Conservation (phyloP, 2,113 vertebrate genomes). For the Marcusenius ussheri region DNA sequence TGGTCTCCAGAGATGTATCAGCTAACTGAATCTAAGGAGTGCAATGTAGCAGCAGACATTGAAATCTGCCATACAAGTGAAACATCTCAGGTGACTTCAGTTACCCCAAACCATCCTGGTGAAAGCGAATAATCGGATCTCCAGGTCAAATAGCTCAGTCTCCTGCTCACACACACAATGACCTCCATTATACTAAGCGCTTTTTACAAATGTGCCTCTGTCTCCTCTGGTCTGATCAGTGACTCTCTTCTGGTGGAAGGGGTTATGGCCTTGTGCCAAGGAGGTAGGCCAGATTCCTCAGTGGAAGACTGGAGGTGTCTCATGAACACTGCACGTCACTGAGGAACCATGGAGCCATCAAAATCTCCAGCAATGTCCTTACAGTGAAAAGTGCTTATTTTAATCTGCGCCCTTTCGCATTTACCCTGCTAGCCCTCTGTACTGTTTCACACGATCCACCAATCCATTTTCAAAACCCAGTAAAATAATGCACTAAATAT, state of each 20-base stretch:
- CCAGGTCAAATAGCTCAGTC: background rate
- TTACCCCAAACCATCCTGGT: background rate
- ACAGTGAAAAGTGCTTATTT: background rate
- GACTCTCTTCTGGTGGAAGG: background rate
- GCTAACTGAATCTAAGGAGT: background rate
- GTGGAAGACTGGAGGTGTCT: background rate
- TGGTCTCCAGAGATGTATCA: background rate
- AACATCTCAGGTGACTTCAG: background rate
- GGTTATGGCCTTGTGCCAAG: background rate
- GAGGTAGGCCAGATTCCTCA: background rate
- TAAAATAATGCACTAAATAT: background rate
- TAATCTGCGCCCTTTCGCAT: background rate
- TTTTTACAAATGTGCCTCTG: background rate
- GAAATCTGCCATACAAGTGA: background rate
- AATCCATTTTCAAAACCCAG: background rate
- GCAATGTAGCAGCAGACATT: background rate
- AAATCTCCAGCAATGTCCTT: background rate
- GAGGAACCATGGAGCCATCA: background rate
- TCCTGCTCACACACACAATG: background rate
- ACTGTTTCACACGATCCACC: background rate
- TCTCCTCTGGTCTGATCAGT: background rate
- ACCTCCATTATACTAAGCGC: background rate
- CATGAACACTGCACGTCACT: background rate
- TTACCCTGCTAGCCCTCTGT: background rate
- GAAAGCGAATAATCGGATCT: background rate